Evolutionary conservation across 2,888 invertebrate genomes (phyloP).

Genomic region (Antitype chi): DNA sequence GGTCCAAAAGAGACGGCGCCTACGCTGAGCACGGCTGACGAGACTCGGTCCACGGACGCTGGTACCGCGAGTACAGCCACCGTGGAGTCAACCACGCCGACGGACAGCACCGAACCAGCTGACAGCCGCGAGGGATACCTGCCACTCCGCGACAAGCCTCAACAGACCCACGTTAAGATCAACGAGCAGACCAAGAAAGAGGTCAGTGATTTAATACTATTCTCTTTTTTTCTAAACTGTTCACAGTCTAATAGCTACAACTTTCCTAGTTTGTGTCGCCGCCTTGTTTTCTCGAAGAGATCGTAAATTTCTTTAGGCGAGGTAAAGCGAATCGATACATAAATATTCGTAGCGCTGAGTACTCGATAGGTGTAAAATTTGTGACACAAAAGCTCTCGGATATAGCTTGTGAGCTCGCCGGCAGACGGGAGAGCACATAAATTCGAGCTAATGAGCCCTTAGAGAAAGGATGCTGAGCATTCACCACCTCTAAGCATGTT

Average conservation of each 20-base stretch:
- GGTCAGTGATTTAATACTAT: slow-evolving; percentile 87
- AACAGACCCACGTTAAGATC: slow-evolving; percentile 88
- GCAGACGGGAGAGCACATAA: slow-evolving; percentile 74
- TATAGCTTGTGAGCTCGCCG: slow-evolving; percentile 66
- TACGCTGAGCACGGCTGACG: slow-evolving; percentile 81
- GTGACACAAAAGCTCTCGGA: slow-evolving; percentile 69
- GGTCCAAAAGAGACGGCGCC: slow-evolving; percentile 79
- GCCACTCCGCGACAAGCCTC: slow-evolving; percentile 87
- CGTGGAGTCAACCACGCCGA: slow-evolving; percentile 80
- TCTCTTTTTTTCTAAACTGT: slow-evolving; percentile 80
- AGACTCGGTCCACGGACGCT: slow-evolving; percentile 81
- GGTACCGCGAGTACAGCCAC: slow-evolving; percentile 82
- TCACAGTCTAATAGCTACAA: slow-evolving; percentile 85
- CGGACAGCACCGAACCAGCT: slow-evolving; percentile 85
- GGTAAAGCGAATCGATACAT: slow-evolving; percentile 72
- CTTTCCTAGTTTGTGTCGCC: slow-evolving; percentile 78
- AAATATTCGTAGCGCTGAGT: slow-evolving; percentile 67
- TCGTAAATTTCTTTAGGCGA: slow-evolving; percentile 76
- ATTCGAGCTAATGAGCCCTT: slow-evolving; percentile 81
- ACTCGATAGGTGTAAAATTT: slow-evolving; percentile 68
- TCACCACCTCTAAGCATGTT: slow-evolving; percentile 74
- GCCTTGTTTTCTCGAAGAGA: slow-evolving; percentile 76
- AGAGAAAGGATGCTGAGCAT: slow-evolving; percentile 81
- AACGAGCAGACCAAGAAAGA: slow-evolving; percentile 90
- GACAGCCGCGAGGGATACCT: slow-evolving; percentile 89